Evolutionary conservation across 2,113 vertebrate species (phyloP), one percentile per base, ranked within the genome.

Genomic region (Falco punctatus): DNA sequence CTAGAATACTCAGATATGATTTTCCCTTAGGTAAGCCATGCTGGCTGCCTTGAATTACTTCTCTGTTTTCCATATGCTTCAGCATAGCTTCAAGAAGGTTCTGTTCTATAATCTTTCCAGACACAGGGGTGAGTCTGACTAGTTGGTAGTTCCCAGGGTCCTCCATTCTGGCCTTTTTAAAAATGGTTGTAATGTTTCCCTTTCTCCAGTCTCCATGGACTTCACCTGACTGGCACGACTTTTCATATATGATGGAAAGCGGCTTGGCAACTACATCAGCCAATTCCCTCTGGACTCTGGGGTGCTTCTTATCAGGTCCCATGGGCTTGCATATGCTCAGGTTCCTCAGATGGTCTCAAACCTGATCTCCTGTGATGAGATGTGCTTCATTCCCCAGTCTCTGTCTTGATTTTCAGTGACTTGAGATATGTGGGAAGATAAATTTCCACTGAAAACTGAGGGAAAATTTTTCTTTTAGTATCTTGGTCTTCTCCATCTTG

Each of bases 401-500:
- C 13, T 40, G 3, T 32, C 48, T 58, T 46, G 48, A 51, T 52
- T 78, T 72, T 35, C 40, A 46, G 5, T 12, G 15, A 20, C 7
- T 58, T 38, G 20, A 71, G 15, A 42, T 8, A 40, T 1, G 5
- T n/a, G 17, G 9, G 17, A 55, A 55, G n/a, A 55, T 6, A 38
- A 6, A 61, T 20, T 49, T 2, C 10, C 21, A 2, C 3, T 51
- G 26, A 40, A 81, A 61, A 66, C 32, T 15, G 7, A 46, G 13
- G 13, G 6, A 1, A 62, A 67, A 51, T 28, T 2, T 0, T 19
- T 58, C 38, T 1, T 5, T 54, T 62, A 38, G 9, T 26, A 20
- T 2, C 16, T 54, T 18, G 16, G 26, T 13, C 10, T 46, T 55
- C 24, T 38, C 1, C 0, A 2, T 4, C 1, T 35, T 35, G 6